Base-by-base conservation (phyloP, 2,113 vertebrate species). In the Hippocampus mohnikei region DNA sequence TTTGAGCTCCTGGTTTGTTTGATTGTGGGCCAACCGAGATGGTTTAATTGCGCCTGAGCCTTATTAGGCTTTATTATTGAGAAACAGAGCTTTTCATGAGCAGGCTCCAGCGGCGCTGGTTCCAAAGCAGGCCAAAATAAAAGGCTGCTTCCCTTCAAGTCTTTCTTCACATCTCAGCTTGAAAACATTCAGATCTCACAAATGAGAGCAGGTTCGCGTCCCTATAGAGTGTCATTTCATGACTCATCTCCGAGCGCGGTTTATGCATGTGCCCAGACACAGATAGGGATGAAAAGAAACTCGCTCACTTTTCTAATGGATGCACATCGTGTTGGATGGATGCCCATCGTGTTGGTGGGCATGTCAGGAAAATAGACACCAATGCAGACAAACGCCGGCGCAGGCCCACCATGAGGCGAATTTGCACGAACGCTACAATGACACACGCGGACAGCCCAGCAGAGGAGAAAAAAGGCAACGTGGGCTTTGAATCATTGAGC, bases 401-500 rank as follows among this genome's bases (percentile, higher is more conserved):
- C 66, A 53, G 23, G 60, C 40, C 40, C 37, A 67, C 58, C 62
- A 12, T 20, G 12, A 67, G 25, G 61, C 66, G 73, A 53, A 79
- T 44, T 61, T 18, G 27, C 70, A 48, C 61, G 15, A 41, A 42
- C 64, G 69, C 55, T 42, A 72, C 58, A 48, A 23, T 8, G 16
- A 67, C 11, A 63, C 3, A 18, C 20, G 55, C 44, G 67, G 40
- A 67, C 56, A 46, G 33, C 1, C 44, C 60, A 73, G 73, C 80
- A 69, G 75, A 78, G 73, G 70, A 68, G 80, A 77, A 77, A 18
- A 33, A 68, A 72, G 76, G 76, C 82, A 75, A 81, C 70, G 67
- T 50, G 46, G 3, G 66, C 77, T 85, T 83, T 90, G 83, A 91
- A 91, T 91, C 89, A 91, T 91, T 91, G 81, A 91, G 81, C 69